These are phyloP conservation scores for Saguinus imperator DNA, from an alignment of 2,113 vertebrate genomes.

Conservation along the genomic window DNA sequence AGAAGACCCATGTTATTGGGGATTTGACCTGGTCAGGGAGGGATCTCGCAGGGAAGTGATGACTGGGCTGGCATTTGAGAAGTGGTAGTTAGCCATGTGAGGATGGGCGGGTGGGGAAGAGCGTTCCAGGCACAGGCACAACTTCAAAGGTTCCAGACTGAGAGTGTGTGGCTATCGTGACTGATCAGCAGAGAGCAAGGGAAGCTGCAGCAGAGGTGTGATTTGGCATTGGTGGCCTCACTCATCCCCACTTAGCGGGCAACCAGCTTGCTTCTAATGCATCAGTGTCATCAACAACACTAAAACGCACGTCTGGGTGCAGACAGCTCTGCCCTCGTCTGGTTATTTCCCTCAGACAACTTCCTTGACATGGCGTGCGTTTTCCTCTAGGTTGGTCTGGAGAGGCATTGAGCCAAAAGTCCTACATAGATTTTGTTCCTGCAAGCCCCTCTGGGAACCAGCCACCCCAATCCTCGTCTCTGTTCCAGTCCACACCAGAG, in stretches of 20 bases:
- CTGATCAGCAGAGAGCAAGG: not conserved
- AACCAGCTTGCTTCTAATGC: not conserved
- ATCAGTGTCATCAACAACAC: not conserved
- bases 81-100: not conserved
- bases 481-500: not conserved
- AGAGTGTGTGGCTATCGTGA: not conserved
- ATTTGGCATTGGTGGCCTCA: not conserved
- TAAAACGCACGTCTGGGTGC: not conserved
- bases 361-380: accelerated
- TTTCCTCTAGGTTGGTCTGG: not conserved
- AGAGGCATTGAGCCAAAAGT: not conserved
- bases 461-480: not conserved
- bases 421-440: not conserved
- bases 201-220: no score
- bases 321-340: no score
- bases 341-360: not conserved
- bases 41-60: not conserved
- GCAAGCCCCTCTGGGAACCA: not conserved
- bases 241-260: not conserved
- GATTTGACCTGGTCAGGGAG: not conserved
- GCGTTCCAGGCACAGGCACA: not conserved
- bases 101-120: not conserved
- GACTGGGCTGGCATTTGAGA: not conserved
- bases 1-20: not conserved
- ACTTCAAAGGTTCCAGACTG: not conserved